Percentiles rank a stretch among this genome's conserved stretches.
phyloP scores from a whole-genome alignment of 2,797 vertebrate species.

The Sarcoramphus papa region DNA sequence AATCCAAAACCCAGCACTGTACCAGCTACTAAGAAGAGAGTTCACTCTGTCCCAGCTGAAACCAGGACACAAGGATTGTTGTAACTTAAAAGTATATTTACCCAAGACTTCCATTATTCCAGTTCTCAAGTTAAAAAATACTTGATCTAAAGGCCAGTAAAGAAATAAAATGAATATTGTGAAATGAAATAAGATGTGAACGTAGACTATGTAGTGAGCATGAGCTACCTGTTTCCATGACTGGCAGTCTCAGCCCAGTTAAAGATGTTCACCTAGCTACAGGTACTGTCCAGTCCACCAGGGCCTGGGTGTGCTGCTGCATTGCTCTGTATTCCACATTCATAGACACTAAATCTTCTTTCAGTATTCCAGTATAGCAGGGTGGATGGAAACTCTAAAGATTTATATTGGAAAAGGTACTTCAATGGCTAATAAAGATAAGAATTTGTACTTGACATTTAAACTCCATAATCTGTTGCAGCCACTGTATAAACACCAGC shows the following conservation, averaged over 20 bases:
- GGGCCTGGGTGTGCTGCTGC: neutral
- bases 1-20: too few relatives aligned
- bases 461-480: neutral
- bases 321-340: neutral
- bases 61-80: neutral
- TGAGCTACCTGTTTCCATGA: neutral
- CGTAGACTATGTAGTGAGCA: rapidly evolving
- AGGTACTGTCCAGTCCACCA: neutral
- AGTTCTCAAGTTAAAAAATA: neutral
- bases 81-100: neutral
- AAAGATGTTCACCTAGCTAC: neutral
- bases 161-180: neutral
- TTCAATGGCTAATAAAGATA: neutral
- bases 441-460: neutral
- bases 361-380: neutral
- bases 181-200: neutral
- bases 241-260: neutral
- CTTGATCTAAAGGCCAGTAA: neutral
- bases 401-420: neutral
- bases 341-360: neutral
- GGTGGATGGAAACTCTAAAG: neutral
- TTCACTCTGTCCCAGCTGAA: too few relatives aligned
- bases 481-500: neutral
- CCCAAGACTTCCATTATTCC: neutral
- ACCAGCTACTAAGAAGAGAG: too few relatives aligned